Evolutionary conservation across 2,888 invertebrate species (phyloP), one percentile per base, ranked within the genome.

Genomic region (Escarpia spicata): DNA sequence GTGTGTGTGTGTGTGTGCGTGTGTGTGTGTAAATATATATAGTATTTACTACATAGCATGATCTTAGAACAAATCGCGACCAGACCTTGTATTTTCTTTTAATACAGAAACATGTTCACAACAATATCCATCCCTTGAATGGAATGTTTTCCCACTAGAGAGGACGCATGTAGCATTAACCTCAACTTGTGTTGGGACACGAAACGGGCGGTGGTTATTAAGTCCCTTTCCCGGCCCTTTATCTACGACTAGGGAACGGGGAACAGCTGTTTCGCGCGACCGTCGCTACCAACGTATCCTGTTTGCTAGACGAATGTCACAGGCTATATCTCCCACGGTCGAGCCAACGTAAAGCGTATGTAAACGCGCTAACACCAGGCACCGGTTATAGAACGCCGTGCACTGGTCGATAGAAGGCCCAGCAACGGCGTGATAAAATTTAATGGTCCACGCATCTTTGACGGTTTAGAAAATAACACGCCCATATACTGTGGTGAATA

Each of bases 321-420:
- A 1, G 0, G 19, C 26, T 26, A 26, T 75, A 75, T 19, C 19
- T 75, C 75, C 75, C 75, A 75, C 75, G 75, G 75, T 75, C 75
- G 26, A 19, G 2, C 75, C 75, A 75, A 75, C n/a, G 75, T 75
- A n/a, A 75, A 75, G 4, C n/a, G 19, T 75, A 75, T 26, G 75
- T 75, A 75, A 75, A 75, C 75, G 75, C n/a, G 75, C 19, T 26
- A 75, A 75, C 75, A 75, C 75, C 75, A 75, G 75, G 75, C 75
- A 75, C 75, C 75, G 75, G 19, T 75, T 75, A 26, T 26, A 26
- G 26, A 75, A 2, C 26, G 26, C 6, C n/a, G 6, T 75, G 26
- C 6, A 6, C n/a, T 26, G 26, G 75, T 26, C 75, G 26, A 26
- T 75, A 4, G 75, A 15, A 6, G 19, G 26, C n/a, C 6, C 75